Base-by-base conservation (phyloP, 2,888 invertebrate species). In the Hymenopus coronatus region DNA sequence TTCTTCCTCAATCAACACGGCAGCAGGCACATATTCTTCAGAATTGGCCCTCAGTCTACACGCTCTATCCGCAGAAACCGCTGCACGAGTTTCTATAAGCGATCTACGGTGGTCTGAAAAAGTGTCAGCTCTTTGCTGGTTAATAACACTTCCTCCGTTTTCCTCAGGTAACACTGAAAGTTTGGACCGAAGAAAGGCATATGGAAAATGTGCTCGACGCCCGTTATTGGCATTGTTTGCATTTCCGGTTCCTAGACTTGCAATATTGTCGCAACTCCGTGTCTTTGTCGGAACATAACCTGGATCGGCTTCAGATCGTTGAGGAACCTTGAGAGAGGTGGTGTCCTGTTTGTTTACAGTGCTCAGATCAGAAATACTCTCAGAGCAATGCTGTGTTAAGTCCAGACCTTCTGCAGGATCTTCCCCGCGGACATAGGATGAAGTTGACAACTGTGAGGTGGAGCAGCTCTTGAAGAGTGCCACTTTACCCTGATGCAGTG, bases 331-430 rank as follows among this genome's bases (percentile, higher is more conserved):
- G 27, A 30, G n/a, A 4, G n/a, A 2, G 4, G 14, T 28, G n/a
- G 15, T 28, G 25, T 40, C 28, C 30, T 25, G 9, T 28, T 28
- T 14, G 20, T 86, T 82, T 20, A 46, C 83, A 2, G n/a, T 30
- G 20, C 82, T 25, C 6, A 85, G 28, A 28, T 89, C 82, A 54
- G 82, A 88, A 14, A 87, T 87, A 28, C 87, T 89, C n/a, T 84
- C 89, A 28, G 83, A 82, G 81, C 84, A 88, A 12, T 88, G 84
- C 27, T 81, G 54, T 30, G 89, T 83, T 14, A 96, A 94, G 92
- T 96, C 96, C 88, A 97, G 94, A 83, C 96, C 97, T 91, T 97
- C 96, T n/a, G 96, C 96, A 14, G 97, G 97, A 93, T 97, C 97
- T 92, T 97, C 97, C 90, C 96, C 96, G 92, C 96, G 96, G 82